These are phyloP conservation scores for Drosophila oshimai DNA, from an alignment of 1,140 invertebrate genomes.

Conservation along the genomic window DNA sequence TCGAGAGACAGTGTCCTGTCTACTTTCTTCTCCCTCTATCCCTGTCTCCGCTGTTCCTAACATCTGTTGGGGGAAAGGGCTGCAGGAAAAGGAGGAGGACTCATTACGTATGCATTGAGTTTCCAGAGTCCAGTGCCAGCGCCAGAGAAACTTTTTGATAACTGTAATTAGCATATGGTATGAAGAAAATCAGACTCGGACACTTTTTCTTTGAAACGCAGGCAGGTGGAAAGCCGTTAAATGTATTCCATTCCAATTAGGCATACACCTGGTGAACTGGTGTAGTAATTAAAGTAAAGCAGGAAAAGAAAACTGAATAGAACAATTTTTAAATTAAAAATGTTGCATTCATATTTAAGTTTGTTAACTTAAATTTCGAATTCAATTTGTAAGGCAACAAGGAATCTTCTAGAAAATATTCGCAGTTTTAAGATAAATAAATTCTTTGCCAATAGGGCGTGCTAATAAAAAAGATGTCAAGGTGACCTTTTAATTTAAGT, in stretches of 20 bases:
- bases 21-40: background rate
- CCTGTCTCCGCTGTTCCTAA: background rate
- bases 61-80: constrained; percentile 7
- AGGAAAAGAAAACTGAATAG: background rate
- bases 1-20: constrained; percentile 3
- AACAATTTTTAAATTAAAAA: background rate
- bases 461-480: no score
- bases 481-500: no score
- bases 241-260: constrained; percentile 36
- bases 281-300: background rate
- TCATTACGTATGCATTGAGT: constrained; percentile 74
- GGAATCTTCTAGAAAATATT: no score
- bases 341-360: background rate
- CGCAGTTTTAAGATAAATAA: no score
- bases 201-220: constrained; percentile 14
- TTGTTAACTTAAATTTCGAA: no score
- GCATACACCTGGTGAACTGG: background rate
- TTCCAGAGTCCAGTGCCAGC: constrained; percentile 37
- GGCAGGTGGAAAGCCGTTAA: constrained; percentile 44
- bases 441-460: no score
- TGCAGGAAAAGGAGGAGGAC: background rate
- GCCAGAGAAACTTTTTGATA: constrained; percentile 60
- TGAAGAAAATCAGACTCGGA: constrained; percentile 54
- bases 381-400: no score
- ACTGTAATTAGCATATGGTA: constrained; percentile 76